Conservation (phyloP, 2,797 vertebrate species). For the Hoplostethus atlanticus region DNA sequence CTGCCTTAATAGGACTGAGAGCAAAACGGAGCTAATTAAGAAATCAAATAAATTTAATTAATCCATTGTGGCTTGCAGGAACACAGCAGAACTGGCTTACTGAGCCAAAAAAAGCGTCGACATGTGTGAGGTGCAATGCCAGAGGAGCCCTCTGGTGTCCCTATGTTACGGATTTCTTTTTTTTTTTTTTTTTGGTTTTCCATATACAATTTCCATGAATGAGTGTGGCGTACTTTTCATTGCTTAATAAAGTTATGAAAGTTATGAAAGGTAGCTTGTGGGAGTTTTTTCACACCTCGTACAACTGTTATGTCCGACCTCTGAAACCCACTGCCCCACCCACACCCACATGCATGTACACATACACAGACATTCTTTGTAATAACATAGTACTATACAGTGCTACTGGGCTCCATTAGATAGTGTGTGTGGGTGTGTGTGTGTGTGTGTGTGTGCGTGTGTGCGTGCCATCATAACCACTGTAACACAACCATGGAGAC, state of each 20-base stretch:
- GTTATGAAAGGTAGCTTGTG: neutral
- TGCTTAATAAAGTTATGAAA: neutral
- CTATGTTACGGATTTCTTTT: constrained; percentile 30
- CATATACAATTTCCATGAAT: neutral
- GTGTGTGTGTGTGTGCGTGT: neutral
- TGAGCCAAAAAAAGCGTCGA: constrained; percentile 67
- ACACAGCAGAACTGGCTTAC: constrained; percentile 68
- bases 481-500: constrained; percentile 55
- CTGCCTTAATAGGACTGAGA: constrained; percentile 47
- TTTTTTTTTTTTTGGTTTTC: neutral
- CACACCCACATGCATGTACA: too few relatives aligned
- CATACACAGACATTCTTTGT: neutral
- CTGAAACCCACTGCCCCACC: neutral
- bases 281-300: neutral
- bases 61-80: constrained; percentile 66
- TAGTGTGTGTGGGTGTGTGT: neutral
- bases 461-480: constrained; percentile 1
- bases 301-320: neutral
- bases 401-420: too few relatives aligned
- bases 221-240: constrained; percentile 16
- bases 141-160: constrained; percentile 46
- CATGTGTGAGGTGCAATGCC: constrained; percentile 32
- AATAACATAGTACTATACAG: neutral
- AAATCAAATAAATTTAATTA: constrained; percentile 76
- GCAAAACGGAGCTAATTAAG: constrained; percentile 71